Evolutionary conservation across 2,113 vertebrate species (phyloP).

Genomic region (Scalopus aquaticus): DNA sequence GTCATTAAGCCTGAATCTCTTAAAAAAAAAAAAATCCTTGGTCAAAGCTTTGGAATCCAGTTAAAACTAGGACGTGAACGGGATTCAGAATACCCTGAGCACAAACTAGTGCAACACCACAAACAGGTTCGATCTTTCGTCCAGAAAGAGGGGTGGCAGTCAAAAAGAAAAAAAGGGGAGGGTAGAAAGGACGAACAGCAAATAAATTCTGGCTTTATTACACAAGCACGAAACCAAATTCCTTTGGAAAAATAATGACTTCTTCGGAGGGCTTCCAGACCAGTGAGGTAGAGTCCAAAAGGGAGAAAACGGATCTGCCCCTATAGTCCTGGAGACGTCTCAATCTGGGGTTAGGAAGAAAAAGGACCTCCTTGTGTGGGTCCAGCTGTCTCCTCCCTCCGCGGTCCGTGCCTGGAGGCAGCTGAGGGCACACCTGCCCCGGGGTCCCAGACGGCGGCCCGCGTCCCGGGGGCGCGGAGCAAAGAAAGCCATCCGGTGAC

Average conservation of each 20-base stretch:
- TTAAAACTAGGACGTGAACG: conserved; percentile 81
- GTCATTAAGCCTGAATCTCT: conserved; percentile 81
- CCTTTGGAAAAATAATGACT: conserved; percentile 83
- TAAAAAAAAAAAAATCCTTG: conserved; percentile 78
- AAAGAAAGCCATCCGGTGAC: background rate
- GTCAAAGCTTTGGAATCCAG: conserved; percentile 82
- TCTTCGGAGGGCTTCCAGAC: conserved; percentile 85
- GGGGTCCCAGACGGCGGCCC: background rate
- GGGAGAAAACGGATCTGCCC: conserved; percentile 70
- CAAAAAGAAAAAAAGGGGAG: background rate
- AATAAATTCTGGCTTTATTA: conserved; percentile 80
- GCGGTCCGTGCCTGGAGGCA: background rate
- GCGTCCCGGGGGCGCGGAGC: background rate
- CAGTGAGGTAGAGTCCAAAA: conserved; percentile 87
- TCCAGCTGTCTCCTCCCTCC: background rate
- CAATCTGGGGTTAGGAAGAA: conserved; percentile 24
- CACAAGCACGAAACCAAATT: conserved; percentile 82
- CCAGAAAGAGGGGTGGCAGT: conserved; percentile 60
- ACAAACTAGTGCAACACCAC: conserved; percentile 84
- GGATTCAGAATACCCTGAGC: conserved; percentile 88
- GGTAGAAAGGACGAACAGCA: background rate
- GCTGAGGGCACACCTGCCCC: conserved; percentile 27
- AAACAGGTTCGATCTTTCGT: conserved; percentile 49
- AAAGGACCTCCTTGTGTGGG: background rate
- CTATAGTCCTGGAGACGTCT: conserved; percentile 71